Evolutionary conservation across 1,140 invertebrate genomes (phyloP).

Genomic region (Diabrotica undecimpunctata): DNA sequence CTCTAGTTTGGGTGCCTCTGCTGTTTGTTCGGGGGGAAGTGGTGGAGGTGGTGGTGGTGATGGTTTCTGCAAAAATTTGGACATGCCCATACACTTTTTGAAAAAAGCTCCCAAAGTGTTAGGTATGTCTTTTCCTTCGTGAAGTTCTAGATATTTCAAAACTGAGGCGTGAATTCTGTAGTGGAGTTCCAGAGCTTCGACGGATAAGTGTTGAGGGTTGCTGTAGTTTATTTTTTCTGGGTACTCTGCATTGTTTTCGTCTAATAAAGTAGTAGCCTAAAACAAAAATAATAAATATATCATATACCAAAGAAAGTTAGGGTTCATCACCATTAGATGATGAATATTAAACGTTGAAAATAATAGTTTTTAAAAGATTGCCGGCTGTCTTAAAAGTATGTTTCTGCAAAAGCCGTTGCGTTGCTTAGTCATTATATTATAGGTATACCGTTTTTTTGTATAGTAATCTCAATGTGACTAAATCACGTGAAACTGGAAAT

Average conservation of each 20-base stretch:
- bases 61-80: slow-evolving; percentile 15
- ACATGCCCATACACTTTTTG: slow-evolving; percentile 39
- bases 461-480: no score
- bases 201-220: slow-evolving; percentile 73
- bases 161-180: slow-evolving; percentile 81
- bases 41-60: slow-evolving; percentile 5
- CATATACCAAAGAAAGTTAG: no score
- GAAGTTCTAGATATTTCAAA: slow-evolving; percentile 77
- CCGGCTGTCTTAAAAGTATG: no score
- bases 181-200: slow-evolving; percentile 87
- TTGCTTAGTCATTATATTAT: no score
- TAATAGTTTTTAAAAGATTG: no score
- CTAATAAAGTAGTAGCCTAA: slow-evolving; percentile 67
- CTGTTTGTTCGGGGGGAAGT: not conserved
- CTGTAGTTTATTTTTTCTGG: slow-evolving; percentile 83
- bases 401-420: no score
- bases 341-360: no score
- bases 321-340: no score
- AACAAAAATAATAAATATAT: slow-evolving; percentile 31
- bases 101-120: slow-evolving; percentile 40
- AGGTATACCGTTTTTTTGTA: no score
- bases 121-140: slow-evolving; percentile 50
- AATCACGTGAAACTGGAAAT: no score
- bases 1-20: not conserved
- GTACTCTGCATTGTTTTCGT: slow-evolving; percentile 79